These are phyloP conservation scores for Tretioscincus oriximinensis DNA, from an alignment of 2,113 vertebrate species.

Conservation along the genomic window DNA sequence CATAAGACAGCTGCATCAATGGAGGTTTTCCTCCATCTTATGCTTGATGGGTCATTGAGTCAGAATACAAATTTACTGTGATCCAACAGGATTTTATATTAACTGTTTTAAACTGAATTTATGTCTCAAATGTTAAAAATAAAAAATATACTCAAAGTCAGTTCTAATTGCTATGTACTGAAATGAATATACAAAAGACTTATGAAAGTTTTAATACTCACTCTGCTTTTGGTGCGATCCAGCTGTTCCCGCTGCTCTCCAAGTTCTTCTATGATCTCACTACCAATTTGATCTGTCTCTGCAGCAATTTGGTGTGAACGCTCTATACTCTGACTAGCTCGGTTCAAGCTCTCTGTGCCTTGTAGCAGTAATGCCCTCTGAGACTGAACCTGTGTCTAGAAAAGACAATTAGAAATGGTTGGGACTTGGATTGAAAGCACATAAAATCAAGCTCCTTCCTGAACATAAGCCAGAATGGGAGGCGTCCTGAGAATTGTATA, in stretches of 20 bases:
- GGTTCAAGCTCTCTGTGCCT: conserved; percentile 87
- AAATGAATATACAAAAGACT: neutral
- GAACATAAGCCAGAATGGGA: too few species aligned
- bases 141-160: too few species aligned
- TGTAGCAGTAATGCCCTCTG: conserved; percentile 90
- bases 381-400: conserved; percentile 83
- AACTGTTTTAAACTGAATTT: too few species aligned
- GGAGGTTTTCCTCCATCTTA: too few species aligned
- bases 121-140: too few species aligned
- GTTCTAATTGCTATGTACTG: neutral
- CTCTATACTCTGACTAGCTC: conserved; percentile 88
- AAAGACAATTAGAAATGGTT: neutral
- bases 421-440: too few species aligned
- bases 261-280: conserved; percentile 92
- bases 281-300: conserved; percentile 90
- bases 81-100: too few species aligned
- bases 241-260: conserved; percentile 94
- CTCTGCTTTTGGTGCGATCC: conserved; percentile 87
- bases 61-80: too few species aligned
- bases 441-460: too few species aligned
- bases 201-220: conserved; percentile 61
- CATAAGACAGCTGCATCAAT: too few species aligned
- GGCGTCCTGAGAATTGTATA: too few species aligned
- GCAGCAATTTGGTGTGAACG: conserved; percentile 88
- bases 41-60: too few species aligned